Base-by-base conservation (phyloP, 2,888 invertebrate species). In the Polydrusus tereticollis region DNA sequence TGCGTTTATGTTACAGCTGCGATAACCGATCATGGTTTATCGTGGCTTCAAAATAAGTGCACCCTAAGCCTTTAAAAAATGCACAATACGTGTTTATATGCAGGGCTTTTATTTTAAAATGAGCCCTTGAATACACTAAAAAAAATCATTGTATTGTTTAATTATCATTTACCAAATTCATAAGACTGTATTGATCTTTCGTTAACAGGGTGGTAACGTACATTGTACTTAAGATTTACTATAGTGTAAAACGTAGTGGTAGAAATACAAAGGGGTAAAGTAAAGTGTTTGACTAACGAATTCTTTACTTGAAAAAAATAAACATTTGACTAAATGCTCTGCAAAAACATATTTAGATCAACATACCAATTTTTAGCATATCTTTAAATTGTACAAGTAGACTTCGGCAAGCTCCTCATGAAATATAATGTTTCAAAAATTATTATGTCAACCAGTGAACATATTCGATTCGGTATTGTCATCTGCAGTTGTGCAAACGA, bases 141-240 rank as follows among this genome's bases (percentile, higher is more conserved):
- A 7, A 26, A 26, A 3, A 7, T 7, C 26, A n/a, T n/a, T n/a
- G n/a, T n/a, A n/a, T n/a, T 26, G 26, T 26, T 26, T 5, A 26
- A 26, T n/a, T 4, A 38, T n/a, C 14, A 38, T n/a, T 38, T 10
- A 5, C 12, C 2, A 38, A 38, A 38, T 38, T 14, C 2, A 47
- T 12, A 52, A 52, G n/a, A 52, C 18, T 26, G 14, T 26, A 10
- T 7, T 26, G n/a, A 26, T 52, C 23, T 26, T 52, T 26, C 7
- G 26, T 52, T 52, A 36, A 8, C 2, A 52, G n/a, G 20, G 45
- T 50, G 63, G 63, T 63, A 63, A 50, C 50, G 50, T 63, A 16
- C 36, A 58, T 63, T 63, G 63, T 63, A 63, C 63, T 63, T n/a
- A 63, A 63, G 43, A 63, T 55, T 55, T 29, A 8, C 52, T 55